Evolutionary conservation across 2,888 invertebrate genomes (phyloP), one percentile per base, ranked within the genome.

Genomic region (Cordilura impudica): DNA sequence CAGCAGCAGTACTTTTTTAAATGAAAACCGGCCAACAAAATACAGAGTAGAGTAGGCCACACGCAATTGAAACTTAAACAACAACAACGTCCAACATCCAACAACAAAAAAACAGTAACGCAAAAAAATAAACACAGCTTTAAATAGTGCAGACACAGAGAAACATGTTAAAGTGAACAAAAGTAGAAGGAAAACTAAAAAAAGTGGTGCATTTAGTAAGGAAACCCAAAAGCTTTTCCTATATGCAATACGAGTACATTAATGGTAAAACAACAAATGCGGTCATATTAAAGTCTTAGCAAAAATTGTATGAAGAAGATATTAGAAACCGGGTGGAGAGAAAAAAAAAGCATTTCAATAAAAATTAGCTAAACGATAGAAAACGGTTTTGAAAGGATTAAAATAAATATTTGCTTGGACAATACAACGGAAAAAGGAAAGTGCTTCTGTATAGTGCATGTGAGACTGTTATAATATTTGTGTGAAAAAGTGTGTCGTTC

Each of bases 21-120:
- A 39, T 23, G 18, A 61, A 54, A 53, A 39, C 71, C 71, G 75
- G 75, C 76, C 73, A 73, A 70, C 73, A 66, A 70, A 39, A 58
- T 39, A 71, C 26, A 81, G 80, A 80, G 74, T 72, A 80, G 80
- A 81, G 81, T 81, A 80, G 79, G 82, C 71, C 81, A 79, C 72
- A 72, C 61, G 66, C 60, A 69, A 66, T 58, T 58, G 51, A 74
- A 80, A 69, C 39, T 69, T 54, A 81, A 65, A 67, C 61, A 65
- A 56, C 12, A 39, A 60, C 19, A 56, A 58, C 21, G 12, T n/a
- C n/a, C n/a, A n/a, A n/a, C n/a, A n/a, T n/a, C n/a, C 65, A 66
- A 51, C 66, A 73, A 70, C 16, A 60, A 63, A 60, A 53, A 74
- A 72, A 63, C 47, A 47, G 45, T 75, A 70, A 69, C 73, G 69